phyloP scores from a whole-genome alignment of 2,797 vertebrate genomes.

The Anisognathus igniventris region DNA sequence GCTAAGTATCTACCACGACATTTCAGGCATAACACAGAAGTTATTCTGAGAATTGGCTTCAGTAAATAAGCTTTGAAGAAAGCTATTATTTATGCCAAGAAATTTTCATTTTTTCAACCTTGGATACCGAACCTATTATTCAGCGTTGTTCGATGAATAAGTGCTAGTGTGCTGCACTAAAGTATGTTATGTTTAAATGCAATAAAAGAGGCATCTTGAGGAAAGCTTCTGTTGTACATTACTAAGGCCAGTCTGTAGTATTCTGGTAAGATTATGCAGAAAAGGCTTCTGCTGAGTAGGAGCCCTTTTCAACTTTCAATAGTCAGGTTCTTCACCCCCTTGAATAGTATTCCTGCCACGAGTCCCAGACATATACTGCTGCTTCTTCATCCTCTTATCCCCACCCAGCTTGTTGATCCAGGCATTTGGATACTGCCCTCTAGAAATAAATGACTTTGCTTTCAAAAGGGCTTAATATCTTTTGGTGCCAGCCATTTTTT shows the following conservation, averaged over 20 bases:
- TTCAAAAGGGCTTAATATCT: not conserved
- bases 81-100: conserved; percentile 28
- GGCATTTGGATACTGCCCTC: not conserved
- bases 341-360: not conserved
- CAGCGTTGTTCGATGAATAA: not conserved
- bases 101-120: not conserved
- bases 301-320: not conserved
- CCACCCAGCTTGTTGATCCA: not conserved
- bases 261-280: not conserved
- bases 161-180: not conserved
- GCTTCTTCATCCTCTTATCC: not conserved
- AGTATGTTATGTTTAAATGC: not conserved
- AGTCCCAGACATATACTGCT: not conserved
- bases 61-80: not conserved
- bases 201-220: not conserved
- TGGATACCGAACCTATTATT: not conserved
- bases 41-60: not conserved
- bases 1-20: not conserved
- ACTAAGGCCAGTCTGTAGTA: not conserved
- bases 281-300: not conserved
- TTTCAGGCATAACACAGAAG: not conserved
- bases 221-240: not conserved
- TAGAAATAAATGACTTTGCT: not conserved
- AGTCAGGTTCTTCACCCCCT: fast-evolving
- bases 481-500: not conserved